Conservation (phyloP, 2,797 vertebrate genomes). For the Coreius guichenoti region DNA sequence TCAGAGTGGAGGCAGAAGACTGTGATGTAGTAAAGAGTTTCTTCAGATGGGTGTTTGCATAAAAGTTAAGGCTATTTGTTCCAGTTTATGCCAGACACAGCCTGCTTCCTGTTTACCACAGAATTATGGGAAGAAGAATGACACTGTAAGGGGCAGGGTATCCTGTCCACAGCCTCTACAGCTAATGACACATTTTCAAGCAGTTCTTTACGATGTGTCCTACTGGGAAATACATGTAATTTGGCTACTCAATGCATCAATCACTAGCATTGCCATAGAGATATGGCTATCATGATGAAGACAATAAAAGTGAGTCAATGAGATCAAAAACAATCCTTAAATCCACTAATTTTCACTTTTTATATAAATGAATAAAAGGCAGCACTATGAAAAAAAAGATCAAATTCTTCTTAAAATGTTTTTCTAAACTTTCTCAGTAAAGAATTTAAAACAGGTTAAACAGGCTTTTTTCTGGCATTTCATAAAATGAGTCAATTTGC, state of each 20-base stretch:
- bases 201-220: background rate
- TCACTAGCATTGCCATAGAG: conserved; percentile 1
- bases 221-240: background rate
- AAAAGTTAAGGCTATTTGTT: conserved; percentile 61
- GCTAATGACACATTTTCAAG: conserved; percentile 37
- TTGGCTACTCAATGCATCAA: background rate
- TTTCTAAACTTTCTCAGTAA: background rate
- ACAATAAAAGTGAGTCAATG: background rate
- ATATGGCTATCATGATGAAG: background rate
- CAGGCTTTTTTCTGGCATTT: background rate
- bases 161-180: conserved; percentile 46
- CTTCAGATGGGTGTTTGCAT: conserved; percentile 55
- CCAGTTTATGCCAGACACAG: conserved; percentile 64
- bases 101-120: conserved; percentile 63
- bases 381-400: background rate
- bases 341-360: background rate
- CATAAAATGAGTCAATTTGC: background rate
- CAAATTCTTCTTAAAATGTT: background rate
- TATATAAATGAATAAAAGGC: background rate
- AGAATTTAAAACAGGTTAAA: background rate
- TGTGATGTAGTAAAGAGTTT: conserved; percentile 25
- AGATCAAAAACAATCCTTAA: background rate
- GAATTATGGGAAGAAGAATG: conserved; percentile 54
- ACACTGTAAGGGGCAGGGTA: conserved; percentile 42
- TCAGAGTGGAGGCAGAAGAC: conserved; percentile 42